Conservation (phyloP, 2,888 invertebrate species). For the Erpobdella octoculata region DNA sequence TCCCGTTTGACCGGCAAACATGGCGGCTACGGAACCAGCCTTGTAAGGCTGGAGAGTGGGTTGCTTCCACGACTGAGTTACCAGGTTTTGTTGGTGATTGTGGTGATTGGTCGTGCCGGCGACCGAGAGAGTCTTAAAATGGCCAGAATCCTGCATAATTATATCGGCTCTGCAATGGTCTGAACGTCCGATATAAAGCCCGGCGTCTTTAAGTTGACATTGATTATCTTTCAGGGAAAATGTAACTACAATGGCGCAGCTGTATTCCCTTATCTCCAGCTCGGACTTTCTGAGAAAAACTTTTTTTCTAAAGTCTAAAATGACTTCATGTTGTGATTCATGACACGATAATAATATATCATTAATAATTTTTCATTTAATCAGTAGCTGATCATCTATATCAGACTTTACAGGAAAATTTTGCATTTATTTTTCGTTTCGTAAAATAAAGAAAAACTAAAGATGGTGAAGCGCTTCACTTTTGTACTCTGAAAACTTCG, state of each 20-base stretch:
- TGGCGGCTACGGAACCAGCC: background rate
- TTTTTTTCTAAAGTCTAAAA: conserved; percentile 1
- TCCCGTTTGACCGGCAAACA: background rate
- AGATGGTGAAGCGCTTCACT: background rate
- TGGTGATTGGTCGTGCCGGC: background rate
- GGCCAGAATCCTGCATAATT: conserved; percentile 18
- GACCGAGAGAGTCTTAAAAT: conserved; percentile 11
- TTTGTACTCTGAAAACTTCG: background rate
- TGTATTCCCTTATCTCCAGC: background rate
- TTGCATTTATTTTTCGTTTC: conserved; percentile 6
- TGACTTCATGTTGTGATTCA: background rate
- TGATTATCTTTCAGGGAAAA: too few relatives aligned
- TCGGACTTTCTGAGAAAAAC: conserved; percentile 2
- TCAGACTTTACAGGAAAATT: too few relatives aligned
- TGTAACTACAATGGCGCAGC: too few relatives aligned
- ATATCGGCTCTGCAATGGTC: too few relatives aligned
- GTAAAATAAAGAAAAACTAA: background rate
- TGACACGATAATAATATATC: background rate
- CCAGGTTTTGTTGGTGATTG: background rate
- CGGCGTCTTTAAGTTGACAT: too few relatives aligned
- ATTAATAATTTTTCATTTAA: background rate
- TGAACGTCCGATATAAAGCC: too few relatives aligned
- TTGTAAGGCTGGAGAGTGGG: conserved; percentile 10
- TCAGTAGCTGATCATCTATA: background rate
- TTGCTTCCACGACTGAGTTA: conserved; percentile 11